Percentiles rank a stretch among this genome's conserved stretches.
Evolutionary conservation across 2,797 vertebrate genomes (phyloP).

Genomic region (Melanotaenia parkinsoni): DNA sequence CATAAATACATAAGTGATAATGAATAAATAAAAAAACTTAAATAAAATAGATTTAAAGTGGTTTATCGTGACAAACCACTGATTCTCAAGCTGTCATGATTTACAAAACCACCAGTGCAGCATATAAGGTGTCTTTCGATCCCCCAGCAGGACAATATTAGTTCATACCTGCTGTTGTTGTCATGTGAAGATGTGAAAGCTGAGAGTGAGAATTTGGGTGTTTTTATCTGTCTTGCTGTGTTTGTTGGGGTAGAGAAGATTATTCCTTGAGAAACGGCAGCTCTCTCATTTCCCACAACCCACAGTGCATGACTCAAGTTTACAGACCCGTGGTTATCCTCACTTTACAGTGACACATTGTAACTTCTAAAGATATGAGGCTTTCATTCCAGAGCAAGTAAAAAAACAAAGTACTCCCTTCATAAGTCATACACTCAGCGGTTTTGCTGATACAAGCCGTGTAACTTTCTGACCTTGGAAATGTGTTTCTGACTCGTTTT

Average conservation of each 20-base stretch:
- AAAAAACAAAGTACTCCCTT: no score
- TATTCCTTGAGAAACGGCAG: conserved; percentile 41
- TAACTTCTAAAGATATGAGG: not conserved
- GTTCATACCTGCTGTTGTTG: conserved; percentile 19
- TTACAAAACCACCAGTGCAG: not conserved
- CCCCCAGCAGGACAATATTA: not conserved
- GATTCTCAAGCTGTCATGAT: no score
- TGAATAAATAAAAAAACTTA: no score
- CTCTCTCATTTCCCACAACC: conserved; percentile 8
- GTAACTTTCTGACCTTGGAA: no score
- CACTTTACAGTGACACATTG: not conserved
- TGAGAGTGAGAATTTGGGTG: not conserved
- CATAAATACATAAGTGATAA: no score
- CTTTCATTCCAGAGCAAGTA: no score
- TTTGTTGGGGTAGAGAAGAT: conserved; percentile 43
- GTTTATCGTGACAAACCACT: no score
- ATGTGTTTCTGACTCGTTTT: no score
- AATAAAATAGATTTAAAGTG: no score
- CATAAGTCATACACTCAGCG: no score
- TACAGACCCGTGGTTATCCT: not conserved
- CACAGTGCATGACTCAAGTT: not conserved
- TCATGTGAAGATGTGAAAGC: conserved; percentile 19
- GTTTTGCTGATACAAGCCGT: not conserved
- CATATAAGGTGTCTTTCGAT: not conserved
- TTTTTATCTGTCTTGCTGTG: conserved; percentile 38